A percentile compares a stretch with the other conserved stretches of the same genome.
phyloP scores from a whole-genome alignment of 2,113 vertebrate species.

The Oplegnathus fasciatus region DNA sequence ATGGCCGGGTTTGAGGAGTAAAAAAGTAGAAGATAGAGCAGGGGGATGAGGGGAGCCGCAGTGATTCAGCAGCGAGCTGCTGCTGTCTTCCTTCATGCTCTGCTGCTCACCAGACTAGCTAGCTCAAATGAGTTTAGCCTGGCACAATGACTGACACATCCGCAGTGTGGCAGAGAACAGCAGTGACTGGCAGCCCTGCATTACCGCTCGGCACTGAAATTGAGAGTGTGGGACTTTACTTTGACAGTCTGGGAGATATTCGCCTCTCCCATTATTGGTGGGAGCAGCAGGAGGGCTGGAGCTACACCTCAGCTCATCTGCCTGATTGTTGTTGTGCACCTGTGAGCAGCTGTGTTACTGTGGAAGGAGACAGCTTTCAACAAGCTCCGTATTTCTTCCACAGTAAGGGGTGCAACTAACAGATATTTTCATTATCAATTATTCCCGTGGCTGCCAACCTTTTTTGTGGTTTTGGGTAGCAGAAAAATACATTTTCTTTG shows the following conservation, averaged over 20 bases:
- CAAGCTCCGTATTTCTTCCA: conserved; percentile 6
- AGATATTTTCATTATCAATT: conserved; percentile 23
- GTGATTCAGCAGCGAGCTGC: conserved; percentile 11
- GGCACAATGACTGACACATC: conserved; percentile 60
- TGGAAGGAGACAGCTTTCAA: conserved; percentile 44
- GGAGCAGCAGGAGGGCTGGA: conserved; percentile 42
- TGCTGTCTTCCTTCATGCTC: conserved; percentile 56
- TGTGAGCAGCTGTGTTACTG: conserved; percentile 46
- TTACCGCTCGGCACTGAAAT: conserved; percentile 13
- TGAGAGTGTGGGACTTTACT: conserved; percentile 21
- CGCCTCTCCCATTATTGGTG: conserved; percentile 27
- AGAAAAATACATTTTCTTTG: background rate
- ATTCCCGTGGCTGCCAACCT: background rate
- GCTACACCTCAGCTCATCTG: conserved; percentile 42
- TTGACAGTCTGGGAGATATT: conserved; percentile 48
- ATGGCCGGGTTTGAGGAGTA: background rate
- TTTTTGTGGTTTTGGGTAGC: background rate
- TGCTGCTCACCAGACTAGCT: conserved; percentile 40
- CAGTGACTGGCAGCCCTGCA: conserved; percentile 42
- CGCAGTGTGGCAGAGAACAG: conserved; percentile 36
- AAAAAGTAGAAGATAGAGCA: background rate
- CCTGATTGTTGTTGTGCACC: conserved; percentile 51
- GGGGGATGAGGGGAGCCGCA: conserved; percentile 33
- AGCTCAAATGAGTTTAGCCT: conserved; percentile 52
- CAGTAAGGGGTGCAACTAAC: background rate